phyloP scores from a whole-genome alignment of 1,140 invertebrate species.

The Vanessa tameamea region DNA sequence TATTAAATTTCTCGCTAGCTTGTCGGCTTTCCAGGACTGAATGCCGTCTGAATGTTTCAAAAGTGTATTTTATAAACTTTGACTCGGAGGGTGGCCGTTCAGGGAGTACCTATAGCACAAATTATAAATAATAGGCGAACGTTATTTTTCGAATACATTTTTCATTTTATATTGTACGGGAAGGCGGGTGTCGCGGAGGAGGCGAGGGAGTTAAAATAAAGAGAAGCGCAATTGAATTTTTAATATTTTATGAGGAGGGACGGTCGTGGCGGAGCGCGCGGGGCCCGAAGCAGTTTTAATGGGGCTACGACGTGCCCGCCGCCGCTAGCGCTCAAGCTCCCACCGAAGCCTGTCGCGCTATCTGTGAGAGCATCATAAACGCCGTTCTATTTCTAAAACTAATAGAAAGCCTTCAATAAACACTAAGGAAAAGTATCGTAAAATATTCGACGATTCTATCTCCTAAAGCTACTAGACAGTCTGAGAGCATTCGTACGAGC shows the following conservation, averaged over 20 bases:
- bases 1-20: conserved; percentile 18
- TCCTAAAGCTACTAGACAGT: no score
- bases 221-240: conserved; percentile 82
- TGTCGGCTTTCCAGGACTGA: conserved; percentile 11
- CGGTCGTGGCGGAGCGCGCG: conserved; percentile 47
- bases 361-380: no score
- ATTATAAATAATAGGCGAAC: conserved; percentile 80
- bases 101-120: conserved; percentile 59
- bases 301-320: conserved; percentile 61
- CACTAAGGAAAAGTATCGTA: no score
- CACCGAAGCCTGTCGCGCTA: neutral
- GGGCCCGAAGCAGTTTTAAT: conserved; percentile 75
- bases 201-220: conserved; percentile 78
- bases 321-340: conserved; percentile 23
- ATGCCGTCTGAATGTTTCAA: conserved; percentile 36
- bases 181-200: conserved; percentile 65
- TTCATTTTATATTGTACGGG: conserved; percentile 80
- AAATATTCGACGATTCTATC: no score
- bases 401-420: no score
- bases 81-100: conserved; percentile 28
- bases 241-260: conserved; percentile 82
- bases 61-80: conserved; percentile 41
- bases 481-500: no score
- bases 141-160: conserved; percentile 81
- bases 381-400: no score